Base-by-base conservation (phyloP, 2,113 vertebrate genomes). In the Salvelinus sp. region DNA sequence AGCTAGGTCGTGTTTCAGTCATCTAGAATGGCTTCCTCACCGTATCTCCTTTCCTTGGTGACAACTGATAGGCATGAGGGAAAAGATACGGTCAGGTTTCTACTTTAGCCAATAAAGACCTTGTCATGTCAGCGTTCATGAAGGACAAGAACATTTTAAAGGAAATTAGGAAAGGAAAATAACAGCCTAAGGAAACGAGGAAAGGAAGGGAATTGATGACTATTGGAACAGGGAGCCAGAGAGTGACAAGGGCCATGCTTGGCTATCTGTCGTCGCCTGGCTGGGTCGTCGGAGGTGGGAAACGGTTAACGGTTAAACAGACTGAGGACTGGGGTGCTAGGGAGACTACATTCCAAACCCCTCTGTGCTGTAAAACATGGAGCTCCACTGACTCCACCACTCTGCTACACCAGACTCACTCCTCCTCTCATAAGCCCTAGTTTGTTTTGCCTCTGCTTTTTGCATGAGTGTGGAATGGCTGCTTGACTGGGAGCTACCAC, bases 381-480 rank as follows among this genome's bases (percentile, higher is more conserved):
- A 90, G 86, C 82, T 84, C 88, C 83, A 79, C 69, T 80, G 83
- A 66, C 54, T 33, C 75, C 85, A 85, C 84, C 86, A 73, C 81
- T 66, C 18, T 86, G 81, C 73, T 54, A 47, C 86, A 72, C 80
- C 77, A 76, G 82, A 54, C 13, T 18, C 38, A 44, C 38, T 2
- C 38, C 66, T 54, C 68, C 50, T 54, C 30, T 30, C 38, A 30
- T 82, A 70, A 83, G 88, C 38, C 38, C 38, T 44, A 44, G 88
- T 93, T 87, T 91, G 88, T 90, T 92, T 89, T 90, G 79, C 79
- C 77, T 63, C 73, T 85, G 89, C 83, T 81, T 86, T 85, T 76
- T 84, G 82, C 81, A 75, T 88, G 83, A 82, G 80, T 88, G 83
- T 81, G 28, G 69, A 87, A 69, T 81, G 80, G 77, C 63, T 6